phyloP scores from a whole-genome alignment of 2,888 invertebrate genomes.

The Trissolcus brochymenae region DNA sequence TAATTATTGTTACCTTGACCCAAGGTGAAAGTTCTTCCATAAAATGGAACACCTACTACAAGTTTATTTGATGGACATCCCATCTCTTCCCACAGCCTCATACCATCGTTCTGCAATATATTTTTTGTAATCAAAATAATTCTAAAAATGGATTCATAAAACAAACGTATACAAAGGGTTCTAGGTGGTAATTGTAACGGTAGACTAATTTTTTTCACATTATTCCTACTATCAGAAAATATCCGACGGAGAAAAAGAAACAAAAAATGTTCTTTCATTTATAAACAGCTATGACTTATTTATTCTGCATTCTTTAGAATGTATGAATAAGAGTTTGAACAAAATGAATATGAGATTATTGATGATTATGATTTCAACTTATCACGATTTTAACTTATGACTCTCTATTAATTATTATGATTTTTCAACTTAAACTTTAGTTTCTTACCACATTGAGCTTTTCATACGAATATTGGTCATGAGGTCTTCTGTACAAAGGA shows the following conservation, averaged over 20 bases:
- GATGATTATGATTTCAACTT: no score
- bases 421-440: constrained; percentile 16
- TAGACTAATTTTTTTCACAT: no score
- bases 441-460: constrained; percentile 89
- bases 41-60: constrained; percentile 92
- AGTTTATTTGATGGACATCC: constrained; percentile 92
- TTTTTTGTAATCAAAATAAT: no score
- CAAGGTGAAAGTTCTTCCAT: constrained; percentile 90
- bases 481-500: constrained; percentile 89
- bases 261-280: no score
- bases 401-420: not conserved
- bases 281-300: not conserved
- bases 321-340: no score
- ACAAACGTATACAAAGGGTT: no score
- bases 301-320: not conserved
- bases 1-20: constrained; percentile 90
- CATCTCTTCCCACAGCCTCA: constrained; percentile 91
- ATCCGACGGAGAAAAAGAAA: no score
- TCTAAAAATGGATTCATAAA: no score
- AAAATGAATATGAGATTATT: no score
- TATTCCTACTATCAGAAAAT: no score
- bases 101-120: constrained; percentile 92
- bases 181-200: no score
- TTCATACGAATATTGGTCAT: constrained; percentile 93
- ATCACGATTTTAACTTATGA: no score